Evolutionary conservation across 2,797 vertebrate species (phyloP).

Genomic region (Carduelis carduelis): DNA sequence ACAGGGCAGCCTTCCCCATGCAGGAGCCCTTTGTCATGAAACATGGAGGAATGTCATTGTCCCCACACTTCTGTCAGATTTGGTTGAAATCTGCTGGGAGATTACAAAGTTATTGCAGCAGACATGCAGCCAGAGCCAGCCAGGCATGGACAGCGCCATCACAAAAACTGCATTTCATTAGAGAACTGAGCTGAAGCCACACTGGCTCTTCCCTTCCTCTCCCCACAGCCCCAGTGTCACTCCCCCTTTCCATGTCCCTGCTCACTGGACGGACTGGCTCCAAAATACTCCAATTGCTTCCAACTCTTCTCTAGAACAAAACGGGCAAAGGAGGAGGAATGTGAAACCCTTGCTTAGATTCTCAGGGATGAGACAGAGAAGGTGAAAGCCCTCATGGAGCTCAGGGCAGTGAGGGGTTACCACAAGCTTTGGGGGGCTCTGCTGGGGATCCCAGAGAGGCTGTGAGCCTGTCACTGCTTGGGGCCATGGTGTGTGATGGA

Average conservation of each 20-base stretch:
- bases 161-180: constrained; percentile 7
- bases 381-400: not conserved
- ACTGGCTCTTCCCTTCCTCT: not conserved
- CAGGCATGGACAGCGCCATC: not conserved
- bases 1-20: not conserved
- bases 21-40: not conserved
- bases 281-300: not conserved
- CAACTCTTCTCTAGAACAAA: not conserved
- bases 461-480: not conserved
- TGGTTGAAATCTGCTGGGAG: constrained; percentile 18
- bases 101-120: constrained; percentile 42
- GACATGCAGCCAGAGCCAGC: constrained; percentile 20
- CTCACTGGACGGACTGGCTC: not conserved
- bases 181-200: not conserved
- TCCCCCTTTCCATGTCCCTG: not conserved
- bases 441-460: not conserved
- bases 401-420: not conserved
- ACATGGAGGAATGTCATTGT: not conserved
- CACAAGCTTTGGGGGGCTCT: not conserved
- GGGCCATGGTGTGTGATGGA: not conserved
- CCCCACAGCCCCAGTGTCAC: not conserved
- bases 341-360: not conserved
- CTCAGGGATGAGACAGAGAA: not conserved
- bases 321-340: accelerated
- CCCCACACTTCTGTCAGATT: constrained; percentile 31